Percentiles rank a stretch among this genome's conserved stretches.
Conservation (phyloP, 2,113 vertebrate species). For the Melierax canorus region DNA sequence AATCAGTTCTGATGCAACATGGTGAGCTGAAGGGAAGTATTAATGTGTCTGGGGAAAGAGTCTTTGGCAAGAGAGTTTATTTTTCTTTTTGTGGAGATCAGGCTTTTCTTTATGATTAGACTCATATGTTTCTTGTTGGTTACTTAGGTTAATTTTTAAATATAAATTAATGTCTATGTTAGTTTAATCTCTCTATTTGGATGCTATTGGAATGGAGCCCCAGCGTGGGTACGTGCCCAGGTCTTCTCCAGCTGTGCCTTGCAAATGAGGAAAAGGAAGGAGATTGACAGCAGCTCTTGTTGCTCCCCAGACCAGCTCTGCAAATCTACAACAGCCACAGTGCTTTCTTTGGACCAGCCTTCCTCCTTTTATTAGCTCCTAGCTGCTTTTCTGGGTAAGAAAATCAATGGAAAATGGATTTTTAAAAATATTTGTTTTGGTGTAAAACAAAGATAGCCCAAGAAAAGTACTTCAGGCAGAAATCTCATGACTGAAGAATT, state of each 20-base stretch:
- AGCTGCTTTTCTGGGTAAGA: constrained; percentile 67
- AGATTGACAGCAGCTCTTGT: constrained; percentile 37
- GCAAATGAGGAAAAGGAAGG: neutral
- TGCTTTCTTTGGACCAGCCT: constrained; percentile 70
- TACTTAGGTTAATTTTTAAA: neutral
- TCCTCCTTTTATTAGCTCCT: constrained; percentile 69
- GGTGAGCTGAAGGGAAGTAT: neutral
- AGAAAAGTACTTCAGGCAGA: constrained; percentile 61
- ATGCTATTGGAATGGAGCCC: neutral
- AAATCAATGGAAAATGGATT: constrained; percentile 70
- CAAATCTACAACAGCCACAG: constrained; percentile 28
- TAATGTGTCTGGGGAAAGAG: neutral
- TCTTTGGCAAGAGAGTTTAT: neutral
- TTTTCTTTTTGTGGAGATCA: neutral
- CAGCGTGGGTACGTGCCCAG: neutral
- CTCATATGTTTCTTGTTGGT: neutral
- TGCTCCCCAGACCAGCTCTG: constrained; percentile 42
- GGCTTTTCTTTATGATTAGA: neutral
- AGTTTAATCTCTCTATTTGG: neutral
- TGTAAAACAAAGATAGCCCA: constrained; percentile 62
- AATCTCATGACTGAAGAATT: constrained; percentile 45
- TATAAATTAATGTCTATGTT: neutral
- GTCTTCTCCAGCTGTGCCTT: neutral
- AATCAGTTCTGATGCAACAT: neutral
- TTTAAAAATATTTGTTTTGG: constrained; percentile 68